These are phyloP conservation scores for Callipepla californica DNA, from an alignment of 2,113 vertebrate species.

Conservation along the genomic window DNA sequence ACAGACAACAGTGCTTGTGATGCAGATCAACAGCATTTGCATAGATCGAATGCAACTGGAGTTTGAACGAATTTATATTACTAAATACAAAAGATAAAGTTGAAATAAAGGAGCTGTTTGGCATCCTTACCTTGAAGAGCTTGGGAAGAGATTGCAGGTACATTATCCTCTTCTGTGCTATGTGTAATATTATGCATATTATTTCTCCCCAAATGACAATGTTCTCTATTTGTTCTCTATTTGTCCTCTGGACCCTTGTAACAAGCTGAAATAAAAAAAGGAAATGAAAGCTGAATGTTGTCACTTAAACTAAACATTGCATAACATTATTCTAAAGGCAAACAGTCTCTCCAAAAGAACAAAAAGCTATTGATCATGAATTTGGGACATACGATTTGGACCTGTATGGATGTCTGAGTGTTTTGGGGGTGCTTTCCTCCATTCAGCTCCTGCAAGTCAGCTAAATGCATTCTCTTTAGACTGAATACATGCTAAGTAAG, in stretches of 20 bases:
- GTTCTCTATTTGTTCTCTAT: neutral
- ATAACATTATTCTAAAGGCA: neutral
- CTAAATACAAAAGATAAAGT: neutral
- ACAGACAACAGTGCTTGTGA: neutral
- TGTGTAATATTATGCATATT: neutral
- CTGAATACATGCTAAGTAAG: neutral
- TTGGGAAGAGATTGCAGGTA: neutral
- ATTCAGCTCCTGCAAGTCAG: neutral
- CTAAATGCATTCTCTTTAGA: neutral
- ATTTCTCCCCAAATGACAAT: neutral
- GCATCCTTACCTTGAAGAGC: neutral
- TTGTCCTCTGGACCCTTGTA: neutral
- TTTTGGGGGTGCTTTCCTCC: neutral
- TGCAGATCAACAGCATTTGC: neutral
- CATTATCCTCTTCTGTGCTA: neutral
- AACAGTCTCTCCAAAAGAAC: neutral
- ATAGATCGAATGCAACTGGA: neutral
- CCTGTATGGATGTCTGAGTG: neutral
- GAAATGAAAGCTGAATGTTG: neutral
- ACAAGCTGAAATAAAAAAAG: neutral
- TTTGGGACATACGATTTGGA: neutral
- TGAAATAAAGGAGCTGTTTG: neutral
- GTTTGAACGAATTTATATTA: neutral
- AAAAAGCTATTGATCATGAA: neutral
- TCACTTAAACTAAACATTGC: neutral